phyloP scores from a whole-genome alignment of 2,888 invertebrate species.

The Agrochola circellaris region DNA sequence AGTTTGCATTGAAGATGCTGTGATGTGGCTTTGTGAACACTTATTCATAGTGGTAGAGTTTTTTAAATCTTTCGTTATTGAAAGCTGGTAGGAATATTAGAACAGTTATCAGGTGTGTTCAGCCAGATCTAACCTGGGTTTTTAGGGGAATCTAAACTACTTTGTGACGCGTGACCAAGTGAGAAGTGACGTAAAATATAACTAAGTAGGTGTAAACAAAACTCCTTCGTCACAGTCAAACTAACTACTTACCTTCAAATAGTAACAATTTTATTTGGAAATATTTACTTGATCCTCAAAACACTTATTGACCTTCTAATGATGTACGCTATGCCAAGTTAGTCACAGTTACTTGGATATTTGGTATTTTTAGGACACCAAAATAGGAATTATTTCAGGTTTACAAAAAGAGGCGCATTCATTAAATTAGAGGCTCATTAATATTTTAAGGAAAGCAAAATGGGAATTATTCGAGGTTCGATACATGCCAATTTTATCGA shows the following conservation, averaged over 20 bases:
- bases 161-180: neutral
- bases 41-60: slow-evolving; percentile 4
- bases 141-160: neutral
- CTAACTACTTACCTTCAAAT: neutral
- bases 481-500: neutral
- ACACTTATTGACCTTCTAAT: neutral
- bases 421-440: too few relatives aligned
- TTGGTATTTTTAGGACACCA: neutral
- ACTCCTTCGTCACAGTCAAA: neutral
- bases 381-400: neutral
- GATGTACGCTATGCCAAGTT: neutral
- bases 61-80: neutral
- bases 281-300: neutral
- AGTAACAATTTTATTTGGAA: neutral
- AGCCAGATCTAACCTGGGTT: neutral
- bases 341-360: neutral
- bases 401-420: neutral
- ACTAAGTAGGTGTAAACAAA: neutral
- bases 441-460: too few relatives aligned
- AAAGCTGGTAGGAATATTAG: neutral
- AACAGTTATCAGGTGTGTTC: neutral
- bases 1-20: slow-evolving; percentile 25
- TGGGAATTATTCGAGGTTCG: neutral
- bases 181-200: neutral
- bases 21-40: slow-evolving; percentile 4